Base-by-base conservation (phyloP, 2,888 invertebrate species). In the Axea sp. region DNA sequence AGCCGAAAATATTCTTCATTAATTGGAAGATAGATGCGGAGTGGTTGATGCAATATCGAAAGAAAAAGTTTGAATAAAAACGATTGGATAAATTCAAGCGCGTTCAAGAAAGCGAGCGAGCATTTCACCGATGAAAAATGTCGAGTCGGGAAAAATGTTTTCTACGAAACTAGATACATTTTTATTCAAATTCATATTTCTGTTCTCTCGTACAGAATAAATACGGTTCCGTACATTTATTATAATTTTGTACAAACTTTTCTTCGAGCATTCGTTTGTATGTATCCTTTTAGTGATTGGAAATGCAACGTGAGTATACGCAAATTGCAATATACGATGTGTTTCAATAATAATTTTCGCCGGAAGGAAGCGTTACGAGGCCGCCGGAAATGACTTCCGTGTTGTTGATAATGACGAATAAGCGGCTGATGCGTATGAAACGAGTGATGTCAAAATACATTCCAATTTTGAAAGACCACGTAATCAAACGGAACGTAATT, bases 381-480 rank as follows among this genome's bases (percentile, higher is more conserved):
- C 51, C 49, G 62, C 80, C 81, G 83, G 83, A 83, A 80, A 81
- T 76, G 59, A 77, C 82, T 82, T 82, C 82, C 82, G 81, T 57
- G 77, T 80, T 76, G 76, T 45, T 68, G 75, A 71, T 64, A 73
- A 73, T 68, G 47, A 72, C 37, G 45, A 19, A 39, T 24, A 45
- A 57, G 26, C 26, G 53, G 7, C 35, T 5, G 7, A 2, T 30
- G 33, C 31, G 14, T 26, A 37, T 28, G 51, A 12, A 47, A 39
- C 31, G 9, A 37, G 39, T 14, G 41, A 49, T 39, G 53, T 65
- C 64, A 65, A 53, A 53, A 57, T 43, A 33, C 31, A 49, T 49
- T 57, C 19, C 14, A 12, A 62, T 55, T 59, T 62, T 45, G 8
- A 55, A 62, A 45, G 17, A 41, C 47, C 31, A 31, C 24, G 24